A percentile compares a stretch with the other conserved stretches of the same genome.
These are phyloP conservation scores for Drosophila kuntzei DNA, from an alignment of 2,888 invertebrate species.

Conservation along the genomic window DNA sequence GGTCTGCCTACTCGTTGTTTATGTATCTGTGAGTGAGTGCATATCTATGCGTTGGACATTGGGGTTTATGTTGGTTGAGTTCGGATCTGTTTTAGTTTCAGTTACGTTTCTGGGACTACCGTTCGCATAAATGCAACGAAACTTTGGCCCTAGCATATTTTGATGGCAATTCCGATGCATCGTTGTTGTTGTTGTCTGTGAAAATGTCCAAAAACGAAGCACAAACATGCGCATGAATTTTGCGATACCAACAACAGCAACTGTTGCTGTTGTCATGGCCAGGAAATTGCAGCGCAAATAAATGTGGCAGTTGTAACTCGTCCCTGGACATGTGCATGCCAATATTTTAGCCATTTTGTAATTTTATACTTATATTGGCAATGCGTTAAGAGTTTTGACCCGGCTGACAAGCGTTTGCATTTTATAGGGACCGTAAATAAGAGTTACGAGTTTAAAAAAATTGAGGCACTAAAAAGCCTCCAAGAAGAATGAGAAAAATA, in stretches of 20 bases:
- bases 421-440: no score
- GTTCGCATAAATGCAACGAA: slow-evolving; percentile 61
- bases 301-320: slow-evolving; percentile 67
- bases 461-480: no score
- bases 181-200: slow-evolving; percentile 39
- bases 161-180: slow-evolving; percentile 66
- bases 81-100: slow-evolving; percentile 49
- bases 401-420: slow-evolving; percentile 46
- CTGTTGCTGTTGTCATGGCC: slow-evolving; percentile 41
- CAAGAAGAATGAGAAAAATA: no score
- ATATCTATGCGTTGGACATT: slow-evolving; percentile 51
- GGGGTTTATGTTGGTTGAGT: slow-evolving; percentile 21
- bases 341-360: slow-evolving; percentile 77
- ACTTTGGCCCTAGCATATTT: slow-evolving; percentile 64
- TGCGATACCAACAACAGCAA: slow-evolving; percentile 44
- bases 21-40: slow-evolving; percentile 22
- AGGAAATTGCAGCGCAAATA: slow-evolving; percentile 64
- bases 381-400: slow-evolving; percentile 35
- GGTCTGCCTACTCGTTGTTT: slow-evolving; percentile 1
- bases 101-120: slow-evolving; percentile 12
- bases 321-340: slow-evolving; percentile 58
- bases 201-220: slow-evolving; percentile 78
- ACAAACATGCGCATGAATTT: slow-evolving; percentile 84
- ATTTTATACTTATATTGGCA: slow-evolving; percentile 68
- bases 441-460: no score